Evolutionary conservation across 2,113 vertebrate species (phyloP), one percentile per base, ranked within the genome.

Genomic region (Fulica atra): DNA sequence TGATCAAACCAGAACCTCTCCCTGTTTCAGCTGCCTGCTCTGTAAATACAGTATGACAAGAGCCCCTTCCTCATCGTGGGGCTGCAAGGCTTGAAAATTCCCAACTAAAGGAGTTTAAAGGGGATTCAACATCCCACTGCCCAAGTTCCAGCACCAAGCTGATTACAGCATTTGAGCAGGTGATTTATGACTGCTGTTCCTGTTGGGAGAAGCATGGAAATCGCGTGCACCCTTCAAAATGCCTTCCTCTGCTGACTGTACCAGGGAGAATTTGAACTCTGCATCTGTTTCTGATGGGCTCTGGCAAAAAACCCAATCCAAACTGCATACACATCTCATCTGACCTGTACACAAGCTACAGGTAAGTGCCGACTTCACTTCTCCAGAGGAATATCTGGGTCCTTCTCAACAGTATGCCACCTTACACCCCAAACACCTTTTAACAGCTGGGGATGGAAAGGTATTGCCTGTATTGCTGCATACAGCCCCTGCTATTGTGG

Each of bases 241-340:
- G 7, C 38, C 33, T 88, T 70, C 33, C 26, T 71, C 25, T 61
- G 29, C 60, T 18, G 21, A 15, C 42, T 14, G 2, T 51, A 78
- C 10, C 1, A 18, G 7, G 23, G 56, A 60, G 18, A 71, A 66
- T 53, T 36, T n/a, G 20, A 88, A 42, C 46, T 60, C 40, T 24
- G 36, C 4, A 38, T 92, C 56, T 65, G 72, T 95, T 88, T 68
- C 44, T 82, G 48, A 68, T 28, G 3, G 33, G 36, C 12, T 64
- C 6, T 17, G 16, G 0, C 5, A 26, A 83, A 42, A 59, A 26
- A 25, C 20, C 20, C 48, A 48, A 20, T 12, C 48, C 48, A 18
- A 24, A 18, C 13, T 0, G 0, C 2, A 2, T 12, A 8, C 36
- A 4, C 14, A n/a, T 66, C 38, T 57, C 20, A 48, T 6, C 29